Evolutionary conservation across 2,888 invertebrate genomes (phyloP).

Genomic region (Tipula confusa): DNA sequence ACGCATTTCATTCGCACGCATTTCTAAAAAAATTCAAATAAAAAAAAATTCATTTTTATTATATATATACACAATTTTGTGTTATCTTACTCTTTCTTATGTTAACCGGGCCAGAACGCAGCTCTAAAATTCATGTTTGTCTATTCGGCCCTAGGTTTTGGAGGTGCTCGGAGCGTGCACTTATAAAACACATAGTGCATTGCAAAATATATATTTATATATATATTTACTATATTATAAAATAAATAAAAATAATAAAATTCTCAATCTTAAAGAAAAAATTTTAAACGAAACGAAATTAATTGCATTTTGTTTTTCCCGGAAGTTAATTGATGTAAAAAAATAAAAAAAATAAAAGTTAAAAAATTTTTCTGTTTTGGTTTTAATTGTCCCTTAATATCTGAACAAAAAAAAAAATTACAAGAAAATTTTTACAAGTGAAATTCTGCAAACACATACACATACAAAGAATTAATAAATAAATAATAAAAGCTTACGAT

Average conservation of each 20-base stretch:
- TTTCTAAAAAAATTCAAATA: conserved; percentile 34
- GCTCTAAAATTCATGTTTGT: conserved; percentile 49
- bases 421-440: not conserved
- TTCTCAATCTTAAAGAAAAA: conserved; percentile 31
- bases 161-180: conserved; percentile 48
- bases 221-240: conserved; percentile 30
- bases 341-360: conserved; percentile 26
- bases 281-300: conserved; percentile 7
- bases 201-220: conserved; percentile 34
- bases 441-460: not conserved
- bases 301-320: conserved; percentile 29
- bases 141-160: conserved; percentile 52
- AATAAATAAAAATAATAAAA: conserved; percentile 32
- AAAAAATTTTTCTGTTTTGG: conserved; percentile 8
- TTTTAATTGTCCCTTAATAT: not conserved
- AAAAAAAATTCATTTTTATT: not conserved
- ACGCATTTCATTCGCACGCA: conserved; percentile 40
- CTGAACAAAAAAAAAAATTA: not conserved
- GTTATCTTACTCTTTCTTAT: conserved; percentile 41
- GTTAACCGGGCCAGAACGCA: conserved; percentile 45
- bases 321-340: conserved; percentile 21
- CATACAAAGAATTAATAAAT: not conserved
- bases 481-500: conserved; percentile 21
- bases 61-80: too few species aligned
- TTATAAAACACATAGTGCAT: conserved; percentile 36